Conservation (phyloP, 2,113 vertebrate species). For the Entelurus aequoreus region DNA sequence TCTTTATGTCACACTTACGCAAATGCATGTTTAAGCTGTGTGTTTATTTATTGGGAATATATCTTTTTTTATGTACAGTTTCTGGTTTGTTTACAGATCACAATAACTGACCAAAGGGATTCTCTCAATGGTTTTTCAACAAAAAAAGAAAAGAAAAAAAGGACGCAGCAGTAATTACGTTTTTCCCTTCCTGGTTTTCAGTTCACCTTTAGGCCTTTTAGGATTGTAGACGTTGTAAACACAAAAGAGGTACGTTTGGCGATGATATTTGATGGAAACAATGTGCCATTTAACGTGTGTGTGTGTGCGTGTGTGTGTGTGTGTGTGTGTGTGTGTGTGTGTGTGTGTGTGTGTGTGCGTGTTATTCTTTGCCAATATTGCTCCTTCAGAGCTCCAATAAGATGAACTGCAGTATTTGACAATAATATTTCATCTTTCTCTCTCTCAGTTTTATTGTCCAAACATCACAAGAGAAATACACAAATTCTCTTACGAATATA, state of each 20-base stretch:
- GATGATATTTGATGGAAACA: constrained; percentile 65
- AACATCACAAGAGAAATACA: constrained; percentile 97
- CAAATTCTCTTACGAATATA: constrained; percentile 98
- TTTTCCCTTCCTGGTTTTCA: constrained; percentile 41
- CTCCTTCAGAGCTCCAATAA: constrained; percentile 59
- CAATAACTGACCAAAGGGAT: constrained; percentile 92
- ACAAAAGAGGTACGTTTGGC: constrained; percentile 48
- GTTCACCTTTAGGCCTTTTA: constrained; percentile 17
- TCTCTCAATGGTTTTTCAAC: constrained; percentile 68
- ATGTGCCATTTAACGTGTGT: constrained; percentile 68
- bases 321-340: too few relatives aligned
- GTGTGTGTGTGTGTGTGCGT: constrained; percentile 5
- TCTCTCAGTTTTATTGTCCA: constrained; percentile 84
- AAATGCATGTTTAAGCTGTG: constrained; percentile 87
- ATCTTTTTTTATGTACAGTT: constrained; percentile 82
- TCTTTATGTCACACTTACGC: constrained; percentile 81
- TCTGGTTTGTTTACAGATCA: constrained; percentile 96
- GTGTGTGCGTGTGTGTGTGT: not conserved
- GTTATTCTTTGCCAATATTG: constrained; percentile 60
- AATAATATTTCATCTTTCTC: constrained; percentile 64
- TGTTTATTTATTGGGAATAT: constrained; percentile 98
- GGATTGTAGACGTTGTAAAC: constrained; percentile 38
- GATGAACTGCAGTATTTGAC: constrained; percentile 65
- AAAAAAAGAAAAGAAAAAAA: constrained; percentile 29
- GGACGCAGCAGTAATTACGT: constrained; percentile 47